A percentile compares a stretch with the other conserved stretches of the same genome.
Conservation (phyloP, 2,797 vertebrate genomes). For the Micrastur ruficollis region DNA sequence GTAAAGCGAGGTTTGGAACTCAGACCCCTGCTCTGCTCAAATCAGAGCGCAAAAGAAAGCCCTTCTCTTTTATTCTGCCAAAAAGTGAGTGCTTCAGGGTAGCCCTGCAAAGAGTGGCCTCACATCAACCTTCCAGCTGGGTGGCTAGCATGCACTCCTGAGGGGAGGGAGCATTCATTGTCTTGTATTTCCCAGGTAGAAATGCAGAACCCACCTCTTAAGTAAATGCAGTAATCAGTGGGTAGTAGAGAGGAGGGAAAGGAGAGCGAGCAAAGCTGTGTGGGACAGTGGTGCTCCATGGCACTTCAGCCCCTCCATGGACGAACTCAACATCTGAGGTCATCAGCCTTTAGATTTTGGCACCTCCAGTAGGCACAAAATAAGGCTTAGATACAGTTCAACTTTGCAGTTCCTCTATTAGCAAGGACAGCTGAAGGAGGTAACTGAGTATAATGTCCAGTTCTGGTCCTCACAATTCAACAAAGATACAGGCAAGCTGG, state of each 20-base stretch:
- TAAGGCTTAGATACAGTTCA: not conserved
- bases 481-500: not conserved
- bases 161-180: not conserved
- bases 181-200: not conserved
- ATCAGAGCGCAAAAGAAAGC: not conserved
- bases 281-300: not conserved
- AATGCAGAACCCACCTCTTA: rapidly evolving
- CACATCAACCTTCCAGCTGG: not conserved
- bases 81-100: not conserved
- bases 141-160: not conserved
- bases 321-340: not conserved
- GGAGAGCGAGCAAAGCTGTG: not conserved
- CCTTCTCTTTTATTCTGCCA: not conserved
- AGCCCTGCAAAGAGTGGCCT: not conserved
- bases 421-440: not conserved
- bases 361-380: not conserved
- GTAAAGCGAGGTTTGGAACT: not conserved
- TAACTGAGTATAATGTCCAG: not conserved
- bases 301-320: not conserved
- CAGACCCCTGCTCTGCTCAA: not conserved
- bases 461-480: not conserved
- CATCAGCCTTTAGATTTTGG: not conserved
- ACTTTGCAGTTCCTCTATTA: not conserved
- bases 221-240: not conserved
- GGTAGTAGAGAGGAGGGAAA: not conserved